Evolutionary conservation across 1,140 invertebrate species (phyloP).

Genomic region (Procambarus virginalis): DNA sequence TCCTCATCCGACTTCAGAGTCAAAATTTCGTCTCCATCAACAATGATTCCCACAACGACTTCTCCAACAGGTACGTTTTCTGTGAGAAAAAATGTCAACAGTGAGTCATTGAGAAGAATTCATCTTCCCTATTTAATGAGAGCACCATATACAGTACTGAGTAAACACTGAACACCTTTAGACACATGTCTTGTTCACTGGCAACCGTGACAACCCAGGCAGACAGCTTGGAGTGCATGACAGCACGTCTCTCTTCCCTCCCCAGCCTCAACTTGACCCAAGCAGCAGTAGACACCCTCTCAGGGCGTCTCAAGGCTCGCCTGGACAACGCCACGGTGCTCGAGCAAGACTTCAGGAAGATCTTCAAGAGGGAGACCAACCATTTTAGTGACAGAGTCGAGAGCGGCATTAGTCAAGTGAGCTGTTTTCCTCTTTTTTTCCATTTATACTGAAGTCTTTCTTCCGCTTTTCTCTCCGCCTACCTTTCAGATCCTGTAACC

Average conservation of each 20-base stretch:
- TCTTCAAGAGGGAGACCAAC: constrained; percentile 64
- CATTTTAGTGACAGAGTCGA: constrained; percentile 53
- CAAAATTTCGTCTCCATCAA: constrained; percentile 62
- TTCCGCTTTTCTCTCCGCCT: neutral
- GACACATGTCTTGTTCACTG: too few species aligned
- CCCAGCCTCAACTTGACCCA: constrained; percentile 66
- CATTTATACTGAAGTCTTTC: neutral
- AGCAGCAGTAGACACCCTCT: constrained; percentile 44
- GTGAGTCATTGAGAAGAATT: too few species aligned
- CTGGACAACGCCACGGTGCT: constrained; percentile 33
- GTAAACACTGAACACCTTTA: too few species aligned
- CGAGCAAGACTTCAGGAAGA: constrained; percentile 65
- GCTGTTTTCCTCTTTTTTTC: constrained; percentile 22
- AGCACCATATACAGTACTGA: too few species aligned
- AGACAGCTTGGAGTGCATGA: too few species aligned
- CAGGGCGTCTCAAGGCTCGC: constrained; percentile 27
- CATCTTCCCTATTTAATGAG: too few species aligned
- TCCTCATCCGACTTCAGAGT: constrained; percentile 65
- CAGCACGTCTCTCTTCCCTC: too few species aligned
- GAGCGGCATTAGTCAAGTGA: constrained; percentile 64
- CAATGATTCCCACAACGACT: constrained; percentile 60
- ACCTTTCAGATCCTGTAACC: neutral
- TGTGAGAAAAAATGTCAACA: too few species aligned
- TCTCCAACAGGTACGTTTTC: constrained; percentile 51
- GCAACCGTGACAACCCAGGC: too few species aligned